Percentiles rank a stretch among this genome's conserved stretches.
These are phyloP conservation scores for Papilio helenus DNA, from an alignment of 1,140 invertebrate genomes.

Conservation along the genomic window DNA sequence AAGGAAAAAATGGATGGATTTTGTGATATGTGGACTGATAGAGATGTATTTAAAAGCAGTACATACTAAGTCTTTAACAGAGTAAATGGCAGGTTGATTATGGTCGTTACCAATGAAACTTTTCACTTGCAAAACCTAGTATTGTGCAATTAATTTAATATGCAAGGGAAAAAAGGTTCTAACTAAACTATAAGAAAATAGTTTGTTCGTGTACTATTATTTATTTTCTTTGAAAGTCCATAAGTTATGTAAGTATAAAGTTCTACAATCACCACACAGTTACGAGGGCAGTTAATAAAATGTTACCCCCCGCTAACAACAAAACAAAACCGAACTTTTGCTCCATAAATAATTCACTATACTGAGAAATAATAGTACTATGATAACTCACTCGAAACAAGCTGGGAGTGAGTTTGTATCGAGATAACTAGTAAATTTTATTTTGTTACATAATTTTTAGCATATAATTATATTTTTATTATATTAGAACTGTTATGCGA, in stretches of 20 bases:
- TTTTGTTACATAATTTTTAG: no score
- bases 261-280: constrained; percentile 38
- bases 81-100: no score
- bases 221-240: constrained; percentile 25
- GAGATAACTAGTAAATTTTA: background rate
- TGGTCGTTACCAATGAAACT: no score
- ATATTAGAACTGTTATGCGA: no score
- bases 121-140: no score
- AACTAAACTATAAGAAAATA: background rate
- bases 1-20: no score
- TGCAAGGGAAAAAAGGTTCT: background rate
- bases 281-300: constrained; percentile 49
- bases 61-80: no score
- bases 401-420: background rate
- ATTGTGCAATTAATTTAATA: no score
- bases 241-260: constrained; percentile 29
- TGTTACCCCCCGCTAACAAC: constrained; percentile 59
- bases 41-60: no score
- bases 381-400: constrained; percentile 3
- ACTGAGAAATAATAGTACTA: constrained; percentile 49
- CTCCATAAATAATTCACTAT: constrained; percentile 66
- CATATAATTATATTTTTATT: no score
- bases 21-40: no score
- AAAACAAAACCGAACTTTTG: constrained; percentile 68
- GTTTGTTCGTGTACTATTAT: background rate